Conservation (phyloP, 2,888 invertebrate species). For the Ptilodon capucinus region DNA sequence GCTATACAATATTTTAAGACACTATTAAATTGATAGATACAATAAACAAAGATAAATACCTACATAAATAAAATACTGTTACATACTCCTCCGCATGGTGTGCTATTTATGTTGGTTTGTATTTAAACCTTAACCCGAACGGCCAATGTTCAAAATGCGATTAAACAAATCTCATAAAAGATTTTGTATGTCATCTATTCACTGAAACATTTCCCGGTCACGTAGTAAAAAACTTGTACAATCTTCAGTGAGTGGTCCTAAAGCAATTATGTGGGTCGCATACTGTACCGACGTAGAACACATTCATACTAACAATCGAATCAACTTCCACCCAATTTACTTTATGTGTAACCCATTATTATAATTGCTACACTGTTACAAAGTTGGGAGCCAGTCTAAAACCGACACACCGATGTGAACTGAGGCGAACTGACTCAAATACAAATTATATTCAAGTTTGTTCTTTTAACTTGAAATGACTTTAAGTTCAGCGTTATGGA, state of each 20-base stretch:
- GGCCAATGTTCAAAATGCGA: not conserved
- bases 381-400: constrained; percentile 50
- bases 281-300: constrained; percentile 46
- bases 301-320: constrained; percentile 61
- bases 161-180: not conserved
- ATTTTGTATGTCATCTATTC: not conserved
- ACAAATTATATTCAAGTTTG: constrained; percentile 48
- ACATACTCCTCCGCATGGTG: too few species aligned
- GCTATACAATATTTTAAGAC: too few species aligned
- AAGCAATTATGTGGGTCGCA: constrained; percentile 45
- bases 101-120: too few species aligned
- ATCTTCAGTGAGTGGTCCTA: constrained; percentile 29
- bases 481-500: constrained; percentile 28
- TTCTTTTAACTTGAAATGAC: constrained; percentile 41
- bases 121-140: too few species aligned
- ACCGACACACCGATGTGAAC: constrained; percentile 46
- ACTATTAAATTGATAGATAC: too few species aligned
- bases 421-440: constrained; percentile 45
- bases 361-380: constrained; percentile 66
- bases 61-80: too few species aligned
- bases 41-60: too few species aligned
- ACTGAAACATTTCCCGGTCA: not conserved
- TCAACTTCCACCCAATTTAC: constrained; percentile 68
- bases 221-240: constrained; percentile 20
- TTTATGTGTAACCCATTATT: constrained; percentile 72